A percentile compares a stretch with the other conserved stretches of the same genome.
Evolutionary conservation across 2,888 invertebrate species (phyloP).

Genomic region (Drosophila percnosoma): DNA sequence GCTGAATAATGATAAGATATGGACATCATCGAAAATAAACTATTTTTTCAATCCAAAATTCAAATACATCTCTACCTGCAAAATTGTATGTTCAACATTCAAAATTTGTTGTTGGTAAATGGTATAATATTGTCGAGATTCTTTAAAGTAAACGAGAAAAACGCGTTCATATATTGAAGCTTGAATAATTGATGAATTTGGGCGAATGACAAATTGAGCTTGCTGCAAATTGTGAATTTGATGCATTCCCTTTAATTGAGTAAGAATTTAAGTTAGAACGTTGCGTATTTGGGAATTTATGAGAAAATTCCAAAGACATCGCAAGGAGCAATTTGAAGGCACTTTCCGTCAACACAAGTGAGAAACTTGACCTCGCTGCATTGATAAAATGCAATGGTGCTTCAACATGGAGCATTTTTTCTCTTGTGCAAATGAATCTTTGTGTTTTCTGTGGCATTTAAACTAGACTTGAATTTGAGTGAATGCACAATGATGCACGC

Average conservation of each 20-base stretch:
- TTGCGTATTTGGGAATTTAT: constrained; percentile 5
- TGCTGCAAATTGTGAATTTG: constrained; percentile 7
- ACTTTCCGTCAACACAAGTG: constrained; percentile 26
- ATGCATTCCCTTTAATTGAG: constrained; percentile 21
- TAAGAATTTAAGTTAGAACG: background rate
- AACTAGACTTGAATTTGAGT: constrained; percentile 25
- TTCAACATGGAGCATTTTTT: constrained; percentile 4
- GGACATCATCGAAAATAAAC: background rate
- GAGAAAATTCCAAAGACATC: constrained; percentile 10
- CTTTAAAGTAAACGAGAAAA: background rate
- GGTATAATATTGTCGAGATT: background rate
- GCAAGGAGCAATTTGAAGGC: constrained; percentile 16
- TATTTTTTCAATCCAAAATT: background rate
- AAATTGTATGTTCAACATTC: background rate
- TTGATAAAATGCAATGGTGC: constrained; percentile 16
- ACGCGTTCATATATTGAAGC: constrained; percentile 23
- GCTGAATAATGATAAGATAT: background rate
- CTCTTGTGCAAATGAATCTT: constrained; percentile 4
- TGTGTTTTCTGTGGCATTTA: constrained; percentile 28
- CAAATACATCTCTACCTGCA: background rate
- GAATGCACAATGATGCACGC: constrained; percentile 11
- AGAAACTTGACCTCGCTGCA: constrained; percentile 47
- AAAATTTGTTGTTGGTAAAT: background rate
- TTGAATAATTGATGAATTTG: constrained; percentile 27
- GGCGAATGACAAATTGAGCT: constrained; percentile 23